Evolutionary conservation across 2,888 invertebrate species (phyloP), one percentile per base, ranked within the genome.

Genomic region (Exephanes ischioxanthus): DNA sequence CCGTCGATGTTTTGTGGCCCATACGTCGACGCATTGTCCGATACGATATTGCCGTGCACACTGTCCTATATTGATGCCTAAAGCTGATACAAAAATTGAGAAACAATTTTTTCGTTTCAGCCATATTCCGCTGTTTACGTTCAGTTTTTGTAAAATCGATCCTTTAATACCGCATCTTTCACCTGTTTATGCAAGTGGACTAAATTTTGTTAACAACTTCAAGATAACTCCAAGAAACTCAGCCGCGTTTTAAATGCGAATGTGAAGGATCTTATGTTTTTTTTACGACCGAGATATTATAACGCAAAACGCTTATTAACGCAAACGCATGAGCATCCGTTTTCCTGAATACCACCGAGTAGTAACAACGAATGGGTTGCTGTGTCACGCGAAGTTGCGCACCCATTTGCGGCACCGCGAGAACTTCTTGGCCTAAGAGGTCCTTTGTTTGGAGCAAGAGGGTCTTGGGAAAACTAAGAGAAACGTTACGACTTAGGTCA

Each of bases 11-110:
- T 71, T 66, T 66, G 70, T 30, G 51, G 66, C 53, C 68, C 33
- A 26, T 58, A 63, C 41, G 67, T 67, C 48, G 30, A 9, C 78
- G 53, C 78, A 79, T 75, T 26, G 53, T 73, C 45, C 26, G 61
- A 41, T 70, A 33, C 55, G 11, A 76, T 58, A 80, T 73, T 73
- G 14, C 51, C 68, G 37, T 67, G 22, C 26, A 4, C 51, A 22
- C 22, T 77, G 11, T 7, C 30, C 22, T 41, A 66, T 33, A n/a
- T n/a, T 16, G 61, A 33, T n/a, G 3, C n/a, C n/a, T 5, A 16
- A 30, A 14, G 61, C 61, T 33, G 30, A 16, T 61, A 61, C 5
- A n/a, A 16, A 33, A 30, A 61, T 33, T n/a, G 30, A 33, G 0
- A 14, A 22, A 26, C 26, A 55, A 19, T 55, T 55, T 55, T 3